These are phyloP conservation scores for Acanthurus leucopareius DNA, from an alignment of 2,797 vertebrate genomes.

Conservation along the genomic window DNA sequence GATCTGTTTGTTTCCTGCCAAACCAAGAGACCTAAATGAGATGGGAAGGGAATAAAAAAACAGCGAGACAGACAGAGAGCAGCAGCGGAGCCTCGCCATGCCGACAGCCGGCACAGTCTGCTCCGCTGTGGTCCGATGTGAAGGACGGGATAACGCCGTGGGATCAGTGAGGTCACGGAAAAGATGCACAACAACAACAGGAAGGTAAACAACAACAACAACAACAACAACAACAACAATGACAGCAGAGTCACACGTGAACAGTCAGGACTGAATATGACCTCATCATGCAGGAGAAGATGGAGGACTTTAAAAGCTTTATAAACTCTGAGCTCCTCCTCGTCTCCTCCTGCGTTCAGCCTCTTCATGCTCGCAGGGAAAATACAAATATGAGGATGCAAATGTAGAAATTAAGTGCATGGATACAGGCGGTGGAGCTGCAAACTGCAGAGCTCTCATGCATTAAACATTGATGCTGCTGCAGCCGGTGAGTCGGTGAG, in stretches of 20 bases:
- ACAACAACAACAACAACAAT: too few species aligned
- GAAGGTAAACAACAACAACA: background rate
- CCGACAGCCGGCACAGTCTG: background rate
- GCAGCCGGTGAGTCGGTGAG: background rate
- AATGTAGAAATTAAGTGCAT: too few species aligned
- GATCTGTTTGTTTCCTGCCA: conserved; percentile 69
- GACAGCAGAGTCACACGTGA: too few species aligned
- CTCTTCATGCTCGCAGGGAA: too few species aligned
- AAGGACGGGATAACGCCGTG: background rate
- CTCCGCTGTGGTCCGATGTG: background rate
- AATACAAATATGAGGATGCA: too few species aligned
- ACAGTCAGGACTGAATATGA: too few species aligned
- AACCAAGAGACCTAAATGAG: conserved; percentile 43
- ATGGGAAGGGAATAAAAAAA: conserved; percentile 40
- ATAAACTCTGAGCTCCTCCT: too few species aligned
- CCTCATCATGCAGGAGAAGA: too few species aligned
- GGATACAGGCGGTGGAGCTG: background rate
- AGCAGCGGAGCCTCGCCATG: background rate
- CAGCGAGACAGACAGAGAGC: background rate
- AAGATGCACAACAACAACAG: background rate
- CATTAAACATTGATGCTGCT: conserved; percentile 35
- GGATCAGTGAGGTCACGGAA: background rate
- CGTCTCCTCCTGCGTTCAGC: too few species aligned
- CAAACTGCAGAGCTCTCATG: conserved; percentile 18
- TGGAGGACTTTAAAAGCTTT: too few species aligned